These are phyloP conservation scores for Drosophila maculinotata DNA, from an alignment of 2,888 invertebrate genomes.

Conservation along the genomic window DNA sequence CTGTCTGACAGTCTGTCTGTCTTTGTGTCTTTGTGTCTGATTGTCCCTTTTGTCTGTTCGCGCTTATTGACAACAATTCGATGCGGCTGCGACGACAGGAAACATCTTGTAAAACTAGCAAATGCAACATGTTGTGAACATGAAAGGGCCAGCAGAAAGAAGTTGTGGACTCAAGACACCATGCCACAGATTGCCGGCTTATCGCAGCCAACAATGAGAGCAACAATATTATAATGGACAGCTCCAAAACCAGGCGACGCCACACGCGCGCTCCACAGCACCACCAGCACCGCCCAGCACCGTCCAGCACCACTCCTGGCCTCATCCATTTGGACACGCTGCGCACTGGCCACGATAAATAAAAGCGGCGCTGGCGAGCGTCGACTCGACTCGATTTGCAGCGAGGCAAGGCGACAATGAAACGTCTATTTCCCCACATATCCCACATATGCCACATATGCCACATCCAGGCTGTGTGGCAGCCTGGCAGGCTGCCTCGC, in stretches of 20 bases:
- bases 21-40: constrained; percentile 11
- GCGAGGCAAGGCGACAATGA: constrained; percentile 73
- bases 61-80: constrained; percentile 85
- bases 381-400: too few relatives aligned
- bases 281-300: constrained; percentile 2
- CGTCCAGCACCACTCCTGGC: constrained; percentile 19
- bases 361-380: constrained; percentile 63
- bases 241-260: constrained; percentile 61
- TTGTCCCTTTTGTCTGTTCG: constrained; percentile 46
- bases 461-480: constrained; percentile 19
- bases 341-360: constrained; percentile 74
- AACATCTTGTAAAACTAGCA: constrained; percentile 85
- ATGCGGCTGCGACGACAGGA: constrained; percentile 85
- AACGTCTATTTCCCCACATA: constrained; percentile 76
- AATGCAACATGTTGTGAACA: constrained; percentile 83
- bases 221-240: constrained; percentile 82
- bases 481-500: constrained; percentile 1
- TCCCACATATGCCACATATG: constrained; percentile 54
- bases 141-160: constrained; percentile 63
- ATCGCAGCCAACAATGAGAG: constrained; percentile 80
- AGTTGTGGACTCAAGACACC: constrained; percentile 39
- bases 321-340: constrained; percentile 70
- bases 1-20: constrained; percentile 5
- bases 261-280: constrained; percentile 69
- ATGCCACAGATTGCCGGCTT: constrained; percentile 64